A percentile compares a stretch with the other conserved stretches of the same genome.
Evolutionary conservation across 2,888 invertebrate species (phyloP).

Genomic region (Chirona hameri): DNA sequence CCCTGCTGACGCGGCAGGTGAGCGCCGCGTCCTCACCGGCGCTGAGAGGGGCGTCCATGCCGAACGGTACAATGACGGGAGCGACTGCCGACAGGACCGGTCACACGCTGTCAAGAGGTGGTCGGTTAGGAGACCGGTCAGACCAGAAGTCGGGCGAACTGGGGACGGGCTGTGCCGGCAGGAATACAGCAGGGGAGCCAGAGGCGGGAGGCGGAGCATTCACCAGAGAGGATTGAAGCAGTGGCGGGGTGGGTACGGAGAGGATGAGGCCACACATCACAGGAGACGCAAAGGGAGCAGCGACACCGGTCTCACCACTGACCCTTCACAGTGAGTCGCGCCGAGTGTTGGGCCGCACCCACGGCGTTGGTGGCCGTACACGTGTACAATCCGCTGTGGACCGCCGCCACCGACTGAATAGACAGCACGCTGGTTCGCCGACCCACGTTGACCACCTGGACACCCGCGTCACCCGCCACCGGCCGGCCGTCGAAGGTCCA

Average conservation of each 20-base stretch:
- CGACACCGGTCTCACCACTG: too few species aligned
- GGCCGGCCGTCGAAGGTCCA: constrained; percentile 38
- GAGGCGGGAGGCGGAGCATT: too few species aligned
- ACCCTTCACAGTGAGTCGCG: constrained; percentile 36
- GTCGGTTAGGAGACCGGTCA: too few species aligned
- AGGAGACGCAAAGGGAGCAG: too few species aligned
- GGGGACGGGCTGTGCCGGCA: too few species aligned
- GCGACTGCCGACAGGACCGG: constrained; percentile 43
- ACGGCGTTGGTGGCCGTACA: constrained; percentile 41
- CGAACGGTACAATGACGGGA: constrained; percentile 67
- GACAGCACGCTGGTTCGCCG: constrained; percentile 40
- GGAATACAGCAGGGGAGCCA: too few species aligned
- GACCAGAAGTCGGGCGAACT: too few species aligned
- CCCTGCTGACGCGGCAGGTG: constrained; percentile 38
- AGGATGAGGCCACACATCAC: too few species aligned
- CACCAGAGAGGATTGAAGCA: too few species aligned
- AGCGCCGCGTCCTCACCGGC: constrained; percentile 64
- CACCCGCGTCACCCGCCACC: constrained; percentile 35
- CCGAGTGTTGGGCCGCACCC: constrained; percentile 38
- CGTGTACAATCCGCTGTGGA: constrained; percentile 42
- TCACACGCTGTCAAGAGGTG: too few species aligned
- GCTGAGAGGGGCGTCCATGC: constrained; percentile 65
- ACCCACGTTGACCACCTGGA: constrained; percentile 36
- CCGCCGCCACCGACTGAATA: constrained; percentile 42
- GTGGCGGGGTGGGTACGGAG: too few species aligned